Evolutionary conservation across 1,140 invertebrate genomes (phyloP).

Genomic region (Planococcus citri): DNA sequence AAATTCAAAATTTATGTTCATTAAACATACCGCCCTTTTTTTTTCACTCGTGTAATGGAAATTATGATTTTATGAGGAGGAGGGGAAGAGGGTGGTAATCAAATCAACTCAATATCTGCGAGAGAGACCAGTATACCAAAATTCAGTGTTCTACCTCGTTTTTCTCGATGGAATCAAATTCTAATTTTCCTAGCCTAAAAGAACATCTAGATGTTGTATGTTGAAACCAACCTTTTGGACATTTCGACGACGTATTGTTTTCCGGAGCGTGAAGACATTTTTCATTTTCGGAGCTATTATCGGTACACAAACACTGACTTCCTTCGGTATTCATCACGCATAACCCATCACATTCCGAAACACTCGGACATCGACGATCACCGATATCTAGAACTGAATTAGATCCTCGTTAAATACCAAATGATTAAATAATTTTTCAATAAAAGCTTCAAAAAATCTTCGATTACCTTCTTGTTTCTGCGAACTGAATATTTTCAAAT

Average conservation of each 20-base stretch:
- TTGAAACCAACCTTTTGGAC: background rate
- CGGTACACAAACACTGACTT: constrained; percentile 24
- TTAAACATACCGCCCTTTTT: too few species aligned
- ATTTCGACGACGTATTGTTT: background rate
- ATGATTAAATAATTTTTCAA: background rate
- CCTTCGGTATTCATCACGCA: constrained; percentile 36
- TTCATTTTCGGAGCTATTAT: constrained; percentile 21
- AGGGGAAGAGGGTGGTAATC: too few species aligned
- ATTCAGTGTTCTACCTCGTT: too few species aligned
- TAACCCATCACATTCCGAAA: constrained; percentile 35
- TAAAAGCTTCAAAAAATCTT: too few species aligned
- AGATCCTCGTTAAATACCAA: constrained; percentile 11
- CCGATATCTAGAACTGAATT: background rate
- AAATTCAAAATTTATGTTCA: too few species aligned
- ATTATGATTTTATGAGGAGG: too few species aligned
- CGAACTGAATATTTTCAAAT: constrained; percentile 47
- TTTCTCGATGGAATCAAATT: too few species aligned
- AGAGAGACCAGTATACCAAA: too few species aligned
- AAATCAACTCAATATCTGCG: too few species aligned
- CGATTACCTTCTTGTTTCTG: constrained; percentile 39
- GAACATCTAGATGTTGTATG: too few species aligned
- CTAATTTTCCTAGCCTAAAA: too few species aligned
- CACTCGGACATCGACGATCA: constrained; percentile 36
- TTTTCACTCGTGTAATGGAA: too few species aligned
- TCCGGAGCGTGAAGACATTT: background rate